Conservation (phyloP, 2,888 invertebrate species). For the Stramonita haemastoma region DNA sequence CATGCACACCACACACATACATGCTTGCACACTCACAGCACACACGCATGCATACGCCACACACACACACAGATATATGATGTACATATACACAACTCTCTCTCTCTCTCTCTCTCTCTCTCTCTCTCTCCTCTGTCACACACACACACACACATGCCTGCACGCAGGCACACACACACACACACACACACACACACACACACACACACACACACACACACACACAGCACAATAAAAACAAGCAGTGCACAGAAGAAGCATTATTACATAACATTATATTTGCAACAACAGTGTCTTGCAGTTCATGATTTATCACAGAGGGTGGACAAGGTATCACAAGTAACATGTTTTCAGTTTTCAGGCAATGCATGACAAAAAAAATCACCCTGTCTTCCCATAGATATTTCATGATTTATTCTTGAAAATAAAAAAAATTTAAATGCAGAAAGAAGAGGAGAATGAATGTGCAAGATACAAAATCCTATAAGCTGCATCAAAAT, state of each 20-base stretch:
- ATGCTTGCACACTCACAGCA: background rate
- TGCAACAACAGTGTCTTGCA: background rate
- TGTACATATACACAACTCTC: background rate
- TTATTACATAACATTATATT: background rate
- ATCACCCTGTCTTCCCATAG: conserved; percentile 4
- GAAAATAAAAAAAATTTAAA: background rate
- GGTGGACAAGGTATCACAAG: background rate
- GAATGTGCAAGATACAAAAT: too few relatives aligned
- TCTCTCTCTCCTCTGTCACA: background rate
- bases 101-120: background rate
- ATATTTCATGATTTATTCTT: background rate
- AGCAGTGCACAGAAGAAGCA: background rate
- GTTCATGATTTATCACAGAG: conserved; percentile 18
- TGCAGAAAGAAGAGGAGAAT: background rate
- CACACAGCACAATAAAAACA: background rate
- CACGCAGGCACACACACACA: background rate
- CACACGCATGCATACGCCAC: background rate
- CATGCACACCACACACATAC: background rate
- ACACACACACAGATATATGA: background rate
- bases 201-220: background rate
- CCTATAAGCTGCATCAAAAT: too few relatives aligned
- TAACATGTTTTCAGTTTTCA: background rate
- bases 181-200: background rate
- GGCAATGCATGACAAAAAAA: background rate
- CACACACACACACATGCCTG: background rate